Base-by-base conservation (phyloP, 2,113 vertebrate species). In the Clarias macrocephalus region DNA sequence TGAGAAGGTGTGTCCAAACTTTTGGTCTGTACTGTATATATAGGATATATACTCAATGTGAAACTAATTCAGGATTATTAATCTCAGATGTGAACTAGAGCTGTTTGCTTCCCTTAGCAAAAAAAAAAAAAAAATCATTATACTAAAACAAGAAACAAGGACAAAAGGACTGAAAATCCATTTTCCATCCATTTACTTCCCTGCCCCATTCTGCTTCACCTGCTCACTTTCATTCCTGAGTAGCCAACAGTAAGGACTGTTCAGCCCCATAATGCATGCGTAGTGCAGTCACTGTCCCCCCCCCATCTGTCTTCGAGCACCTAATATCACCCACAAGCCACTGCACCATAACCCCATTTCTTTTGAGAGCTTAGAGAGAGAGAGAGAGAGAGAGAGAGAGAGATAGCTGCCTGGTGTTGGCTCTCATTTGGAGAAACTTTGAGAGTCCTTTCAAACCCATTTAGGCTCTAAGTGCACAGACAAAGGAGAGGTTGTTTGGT, bases 261-360 rank as follows among this genome's bases (percentile, higher is more conserved):
- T 84, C 70, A 82, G 30, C 76, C 84, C 42, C 28, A 48, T 85
- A 80, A 73, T 88, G 75, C 48, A 62, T 75, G 79, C 62, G 79
- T 21, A 70, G 63, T 82, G 79, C 79, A 33, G 63, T 87, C 37
- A 75, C 66, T 48, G 23, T 82, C 79, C 25, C 56, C 16, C 56
- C 11, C 65, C 77, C 65, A 54, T 86, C 70, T 86, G 88, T 86
- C 68, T 88, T 70, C 48, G n/a, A 33, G 33, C 52, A 86, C 73
- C 54, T 87, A 84, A 84, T 85, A 79, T 82, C 77, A 81, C 82
- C 60, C 85, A 52, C 62, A 86, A 73, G 73, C 73, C 81, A 80
- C 37, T 77, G 33, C n/a, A 57, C 18, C 30, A 42, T 63, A 80
- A 23, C 77, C 28, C 75, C 18, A n/a, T 82, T 76, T 48, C n/a